phyloP scores from a whole-genome alignment of 2,888 invertebrate genomes.

The Bruchidius siliquastri region DNA sequence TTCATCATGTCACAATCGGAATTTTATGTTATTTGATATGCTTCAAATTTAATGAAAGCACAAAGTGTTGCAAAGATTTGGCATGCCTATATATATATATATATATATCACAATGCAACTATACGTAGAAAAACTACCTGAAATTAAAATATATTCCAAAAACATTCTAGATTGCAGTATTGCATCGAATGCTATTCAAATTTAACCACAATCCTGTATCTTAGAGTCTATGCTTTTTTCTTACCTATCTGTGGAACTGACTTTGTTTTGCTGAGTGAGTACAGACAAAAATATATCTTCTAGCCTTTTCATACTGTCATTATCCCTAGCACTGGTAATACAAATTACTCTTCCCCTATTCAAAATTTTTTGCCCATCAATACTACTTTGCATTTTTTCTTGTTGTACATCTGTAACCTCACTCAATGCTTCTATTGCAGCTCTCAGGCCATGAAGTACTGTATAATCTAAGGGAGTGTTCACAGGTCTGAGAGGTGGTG shows the following conservation, averaged over 20 bases:
- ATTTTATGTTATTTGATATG: too few species aligned
- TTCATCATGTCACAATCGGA: too few species aligned
- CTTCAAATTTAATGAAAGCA: too few species aligned
- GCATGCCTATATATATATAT: too few species aligned
- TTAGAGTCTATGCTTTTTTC: too few species aligned
- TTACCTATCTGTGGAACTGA: slow-evolving; percentile 57
- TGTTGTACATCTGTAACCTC: slow-evolving; percentile 76
- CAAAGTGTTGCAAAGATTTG: too few species aligned
- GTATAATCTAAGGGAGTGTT: slow-evolving; percentile 61
- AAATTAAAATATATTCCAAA: too few species aligned
- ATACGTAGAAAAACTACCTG: too few species aligned
- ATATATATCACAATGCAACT: too few species aligned
- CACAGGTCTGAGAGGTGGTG: slow-evolving; percentile 44
- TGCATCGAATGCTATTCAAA: too few species aligned
- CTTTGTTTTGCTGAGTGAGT: slow-evolving; percentile 74
- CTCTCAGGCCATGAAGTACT: slow-evolving; percentile 77
- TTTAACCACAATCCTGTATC: too few species aligned
- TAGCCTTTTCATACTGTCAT: slow-evolving; percentile 78
- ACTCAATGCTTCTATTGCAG: slow-evolving; percentile 80
- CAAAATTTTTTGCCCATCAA: slow-evolving; percentile 36
- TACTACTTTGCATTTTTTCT: slow-evolving; percentile 43
- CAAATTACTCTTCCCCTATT: slow-evolving; percentile 80
- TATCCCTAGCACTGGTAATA: slow-evolving; percentile 83
- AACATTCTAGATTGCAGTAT: too few species aligned
- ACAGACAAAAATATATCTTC: slow-evolving; percentile 84